These are phyloP conservation scores for Brachionus rotundiformis DNA, from an alignment of 1,140 invertebrate species.

Conservation along the genomic window DNA sequence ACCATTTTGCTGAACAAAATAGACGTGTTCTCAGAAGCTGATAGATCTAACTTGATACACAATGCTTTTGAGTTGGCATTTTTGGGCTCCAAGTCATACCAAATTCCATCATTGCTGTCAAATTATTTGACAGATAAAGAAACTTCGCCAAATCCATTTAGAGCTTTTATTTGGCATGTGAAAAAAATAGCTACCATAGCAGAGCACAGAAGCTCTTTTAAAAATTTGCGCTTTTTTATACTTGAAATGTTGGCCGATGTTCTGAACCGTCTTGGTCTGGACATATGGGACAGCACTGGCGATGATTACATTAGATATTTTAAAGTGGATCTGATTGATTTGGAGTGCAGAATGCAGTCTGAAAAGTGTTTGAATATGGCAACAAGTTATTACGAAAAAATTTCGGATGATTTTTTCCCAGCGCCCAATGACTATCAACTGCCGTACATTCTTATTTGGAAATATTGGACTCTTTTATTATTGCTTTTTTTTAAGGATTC, in stretches of 20 bases:
- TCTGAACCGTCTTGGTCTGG: neutral
- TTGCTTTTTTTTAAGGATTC: conserved; percentile 14
- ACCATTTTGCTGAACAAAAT: neutral
- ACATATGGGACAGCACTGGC: neutral
- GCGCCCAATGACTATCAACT: neutral
- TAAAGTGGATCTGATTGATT: neutral
- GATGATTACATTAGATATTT: neutral
- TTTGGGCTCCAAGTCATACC: conserved; percentile 41
- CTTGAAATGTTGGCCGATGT: conserved; percentile 10
- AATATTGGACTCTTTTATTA: neutral
- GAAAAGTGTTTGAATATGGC: conserved; percentile 19
- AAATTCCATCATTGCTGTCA: neutral
- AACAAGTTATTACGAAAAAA: neutral
- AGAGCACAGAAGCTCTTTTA: conserved; percentile 38
- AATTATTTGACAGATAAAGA: conserved; percentile 23
- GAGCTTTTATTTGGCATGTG: conserved; percentile 15
- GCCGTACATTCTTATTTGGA: neutral
- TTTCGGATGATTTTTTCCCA: conserved; percentile 10
- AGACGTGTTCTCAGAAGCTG: neutral
- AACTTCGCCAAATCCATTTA: conserved; percentile 13
- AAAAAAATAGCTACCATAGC: conserved; percentile 21
- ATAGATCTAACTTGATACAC: conserved; percentile 40
- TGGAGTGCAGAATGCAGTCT: conserved; percentile 27
- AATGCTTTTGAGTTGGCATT: conserved; percentile 44
- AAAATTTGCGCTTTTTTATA: neutral